These are phyloP conservation scores for Xyrauchen texanus DNA, from an alignment of 2,113 vertebrate species.

Conservation along the genomic window DNA sequence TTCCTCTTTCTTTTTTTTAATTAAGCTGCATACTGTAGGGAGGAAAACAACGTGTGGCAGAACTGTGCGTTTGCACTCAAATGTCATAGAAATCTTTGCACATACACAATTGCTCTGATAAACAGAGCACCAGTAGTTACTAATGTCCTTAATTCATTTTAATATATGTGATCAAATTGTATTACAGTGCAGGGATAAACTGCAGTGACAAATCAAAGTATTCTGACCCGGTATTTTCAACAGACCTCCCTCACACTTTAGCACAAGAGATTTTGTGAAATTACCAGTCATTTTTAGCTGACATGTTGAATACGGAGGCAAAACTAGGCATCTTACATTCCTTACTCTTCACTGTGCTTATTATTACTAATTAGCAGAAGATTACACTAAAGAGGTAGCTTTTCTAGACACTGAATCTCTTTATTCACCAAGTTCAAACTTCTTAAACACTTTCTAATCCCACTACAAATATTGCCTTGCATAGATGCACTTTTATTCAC, in stretches of 20 bases:
- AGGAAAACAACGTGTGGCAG: background rate
- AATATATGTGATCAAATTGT: too few species aligned
- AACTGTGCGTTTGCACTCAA: too few species aligned
- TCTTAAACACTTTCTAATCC: background rate
- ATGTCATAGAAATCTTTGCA: too few species aligned
- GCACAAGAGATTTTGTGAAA: too few species aligned
- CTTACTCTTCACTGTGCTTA: background rate
- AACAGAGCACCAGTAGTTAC: too few species aligned
- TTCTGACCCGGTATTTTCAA: too few species aligned
- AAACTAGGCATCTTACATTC: background rate
- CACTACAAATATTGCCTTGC: background rate
- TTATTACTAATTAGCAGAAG: background rate
- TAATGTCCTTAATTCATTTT: too few species aligned
- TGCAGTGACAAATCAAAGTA: too few species aligned
- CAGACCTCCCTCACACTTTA: too few species aligned
- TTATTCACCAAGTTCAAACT: background rate
- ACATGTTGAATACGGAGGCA: background rate
- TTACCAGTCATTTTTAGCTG: too few species aligned
- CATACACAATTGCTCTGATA: too few species aligned
- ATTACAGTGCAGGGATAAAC: too few species aligned
- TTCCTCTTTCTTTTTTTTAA: conserved; percentile 35
- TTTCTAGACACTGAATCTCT: background rate
- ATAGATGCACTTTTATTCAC: background rate
- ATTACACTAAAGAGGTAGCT: background rate
- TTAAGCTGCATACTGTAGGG: conserved; percentile 18